These are phyloP conservation scores for Triplophysa dalaica DNA, from an alignment of 2,113 vertebrate genomes.

Conservation along the genomic window DNA sequence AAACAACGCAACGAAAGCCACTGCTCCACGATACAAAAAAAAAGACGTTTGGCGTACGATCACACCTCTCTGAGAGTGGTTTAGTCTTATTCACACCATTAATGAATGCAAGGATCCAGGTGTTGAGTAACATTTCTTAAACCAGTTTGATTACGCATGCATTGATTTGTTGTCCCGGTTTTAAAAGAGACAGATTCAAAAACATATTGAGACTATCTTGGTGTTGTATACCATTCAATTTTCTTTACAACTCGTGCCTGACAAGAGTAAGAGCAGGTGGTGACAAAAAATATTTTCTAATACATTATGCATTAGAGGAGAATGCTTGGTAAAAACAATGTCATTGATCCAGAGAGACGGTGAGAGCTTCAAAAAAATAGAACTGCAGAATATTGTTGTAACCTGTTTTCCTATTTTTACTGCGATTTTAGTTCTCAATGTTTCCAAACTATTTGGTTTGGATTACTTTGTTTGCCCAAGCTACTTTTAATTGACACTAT, in stretches of 20 bases:
- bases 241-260: neutral
- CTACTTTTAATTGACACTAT: too few species aligned
- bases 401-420: neutral
- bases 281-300: neutral
- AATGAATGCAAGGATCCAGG: neutral
- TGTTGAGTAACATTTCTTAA: neutral
- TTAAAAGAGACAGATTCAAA: conserved; percentile 6
- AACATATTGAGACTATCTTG: neutral
- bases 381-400: neutral
- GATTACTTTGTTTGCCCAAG: too few species aligned
- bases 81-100: neutral
- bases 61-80: neutral
- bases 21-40: conserved; percentile 1
- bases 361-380: neutral
- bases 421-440: neutral
- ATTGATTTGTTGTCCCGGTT: conserved; percentile 38
- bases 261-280: neutral
- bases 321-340: neutral
- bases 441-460: neutral
- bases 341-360: conserved; percentile 9
- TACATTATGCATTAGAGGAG: conserved; percentile 8
- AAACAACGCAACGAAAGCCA: neutral
- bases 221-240: neutral
- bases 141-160: conserved; percentile 29
- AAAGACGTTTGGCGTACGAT: neutral